A percentile compares a stretch with the other conserved stretches of the same genome.
Evolutionary conservation across 1,140 invertebrate species (phyloP).

Genomic region (Globodera rostochiensis): DNA sequence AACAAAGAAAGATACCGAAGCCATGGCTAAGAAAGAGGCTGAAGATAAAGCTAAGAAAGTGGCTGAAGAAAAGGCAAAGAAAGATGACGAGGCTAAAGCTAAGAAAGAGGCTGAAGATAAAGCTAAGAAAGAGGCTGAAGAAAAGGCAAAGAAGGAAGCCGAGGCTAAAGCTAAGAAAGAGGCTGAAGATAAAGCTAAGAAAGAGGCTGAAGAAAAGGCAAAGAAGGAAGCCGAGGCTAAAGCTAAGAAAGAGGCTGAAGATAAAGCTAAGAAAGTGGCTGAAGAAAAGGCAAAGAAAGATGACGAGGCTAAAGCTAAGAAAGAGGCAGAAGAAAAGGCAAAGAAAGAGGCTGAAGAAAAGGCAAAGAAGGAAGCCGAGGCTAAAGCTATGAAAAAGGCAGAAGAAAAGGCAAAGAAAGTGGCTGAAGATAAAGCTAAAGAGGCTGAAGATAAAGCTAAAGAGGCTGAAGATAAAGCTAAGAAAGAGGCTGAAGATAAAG

Average conservation of each 20-base stretch:
- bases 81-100: slow-evolving; percentile 8
- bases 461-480: not conserved
- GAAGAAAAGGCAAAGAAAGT: not conserved
- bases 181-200: not conserved
- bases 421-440: not conserved
- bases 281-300: too few relatives aligned
- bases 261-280: too few relatives aligned
- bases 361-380: not conserved
- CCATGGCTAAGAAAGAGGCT: not conserved
- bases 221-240: too few relatives aligned
- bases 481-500: too few relatives aligned
- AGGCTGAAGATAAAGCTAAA: too few relatives aligned
- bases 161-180: not conserved
- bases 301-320: not conserved
- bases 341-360: not conserved
- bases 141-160: too few relatives aligned
- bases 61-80: not conserved
- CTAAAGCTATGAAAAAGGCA: not conserved
- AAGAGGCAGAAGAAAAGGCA: not conserved
- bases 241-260: too few relatives aligned
- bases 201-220: too few relatives aligned
- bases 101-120: slow-evolving; percentile 15
- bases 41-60: too few relatives aligned
- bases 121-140: too few relatives aligned
- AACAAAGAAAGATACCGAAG: not conserved